Evolutionary conservation across 2,113 vertebrate species (phyloP), one percentile per base, ranked within the genome.

Genomic region (Falcunculus frontatus): DNA sequence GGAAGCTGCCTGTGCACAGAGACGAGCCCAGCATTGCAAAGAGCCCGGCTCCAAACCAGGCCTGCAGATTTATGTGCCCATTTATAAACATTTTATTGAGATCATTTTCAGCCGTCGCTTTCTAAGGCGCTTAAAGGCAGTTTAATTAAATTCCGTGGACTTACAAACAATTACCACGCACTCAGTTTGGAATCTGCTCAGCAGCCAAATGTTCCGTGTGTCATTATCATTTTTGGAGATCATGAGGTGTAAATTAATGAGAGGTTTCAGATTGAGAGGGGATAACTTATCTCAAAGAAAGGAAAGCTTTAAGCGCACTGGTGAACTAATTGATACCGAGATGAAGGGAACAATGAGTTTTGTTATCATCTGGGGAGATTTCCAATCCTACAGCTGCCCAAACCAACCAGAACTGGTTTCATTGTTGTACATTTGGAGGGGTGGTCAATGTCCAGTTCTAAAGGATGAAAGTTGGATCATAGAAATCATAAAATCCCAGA

Each of bases 41-140:
- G 89, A 94, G 88, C 37, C 60, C 72, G 2, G 62, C 81, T 84
- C 62, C 70, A 77, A 60, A 67, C 16, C 27, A 5, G 9, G 2
- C 27, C 64, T 85, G 69, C 81, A 84, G 92, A 96, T 90, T 96
- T 91, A 94, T 76, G 83, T 42, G 30, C 30, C 50, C 78, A 60
- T 92, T 91, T 96, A 94, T 92, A 89, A 97, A 92, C 65, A 74
- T 94, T 96, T 97, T 81, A 77, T 95, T 94, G 60, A 75, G 88
- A 72, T 96, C 80, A 84, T 77, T 95, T 97, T 82, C 82, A 95
- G 23, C 57, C 73, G 62, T 91, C 84, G 15, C 44, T 73, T 93
- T 85, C 60, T 42, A 25, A 78, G 87, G 95, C 32, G 65, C 94
- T 95, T 91, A 87, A 96, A 94, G 16, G 37, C 13, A 29, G 41